Base-by-base conservation (phyloP, 2,888 invertebrate species). In the Nycteola revayana region DNA sequence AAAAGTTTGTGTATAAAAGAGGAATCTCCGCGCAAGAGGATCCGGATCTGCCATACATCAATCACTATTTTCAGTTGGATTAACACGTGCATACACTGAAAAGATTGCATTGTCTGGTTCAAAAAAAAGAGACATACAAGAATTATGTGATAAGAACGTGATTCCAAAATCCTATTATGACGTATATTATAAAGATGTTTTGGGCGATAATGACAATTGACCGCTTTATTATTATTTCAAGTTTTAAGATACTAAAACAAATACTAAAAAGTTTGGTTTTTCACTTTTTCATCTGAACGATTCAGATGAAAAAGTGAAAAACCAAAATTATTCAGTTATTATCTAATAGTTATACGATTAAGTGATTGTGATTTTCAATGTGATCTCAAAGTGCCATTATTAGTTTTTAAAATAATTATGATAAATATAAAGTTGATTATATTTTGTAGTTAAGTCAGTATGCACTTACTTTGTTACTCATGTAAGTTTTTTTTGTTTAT, bases 141-240 rank as follows among this genome's bases (percentile, higher is more conserved):
- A 45, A 24, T 17, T 41, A 30, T 26, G 37, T 29, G 32, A 45
- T 35, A 38, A 42, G 11, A 42, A 45, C 17, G 25, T 41, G 10
- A 45, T 45, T 35, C 41, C 41, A 9, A 36, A 21, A 28, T 10
- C 32, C 14, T 45, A 20, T 33, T 42, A 25, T 38, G 32, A 38
- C 2, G 4, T 21, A 9, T n/a, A 22, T 28, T 28, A 28, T 28
- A 27, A 34, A 21, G 18, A 21, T 22, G 23, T 9, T 25, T 6
- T 18, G 6, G 18, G 18, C 6, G 18, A 18, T 18, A 3, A 18
- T 3, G 18, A 6, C 6, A 18, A 18, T 18, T n/a, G n/a, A n/a
- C n/a, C n/a, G n/a, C n/a, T n/a, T n/a, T n/a, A n/a, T n/a, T n/a
- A n/a, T n/a, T n/a, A n/a, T n/a, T n/a, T n/a, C n/a, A n/a, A n/a